Percentiles rank a stretch among this genome's conserved stretches.
phyloP scores from a whole-genome alignment of 1,140 invertebrate genomes.

The Diachasma alloeum region DNA sequence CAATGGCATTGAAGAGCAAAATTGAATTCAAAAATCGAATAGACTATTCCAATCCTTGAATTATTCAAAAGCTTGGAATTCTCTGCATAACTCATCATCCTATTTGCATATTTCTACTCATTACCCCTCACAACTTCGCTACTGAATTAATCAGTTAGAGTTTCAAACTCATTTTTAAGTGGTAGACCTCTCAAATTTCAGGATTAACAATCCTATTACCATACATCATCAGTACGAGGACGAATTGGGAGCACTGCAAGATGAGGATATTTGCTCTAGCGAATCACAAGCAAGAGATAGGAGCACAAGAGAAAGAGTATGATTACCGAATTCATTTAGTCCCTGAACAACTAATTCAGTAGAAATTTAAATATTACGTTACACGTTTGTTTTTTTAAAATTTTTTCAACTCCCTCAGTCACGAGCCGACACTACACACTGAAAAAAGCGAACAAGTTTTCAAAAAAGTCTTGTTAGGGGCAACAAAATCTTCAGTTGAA shows the following conservation, averaged over 20 bases:
- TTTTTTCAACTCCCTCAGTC: too few relatives aligned
- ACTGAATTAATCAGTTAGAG: background rate
- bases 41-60: too few relatives aligned
- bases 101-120: background rate
- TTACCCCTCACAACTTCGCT: background rate
- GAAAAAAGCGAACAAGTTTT: too few relatives aligned
- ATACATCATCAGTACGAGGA: constrained; percentile 88
- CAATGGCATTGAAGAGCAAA: too few relatives aligned
- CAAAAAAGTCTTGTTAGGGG: too few relatives aligned
- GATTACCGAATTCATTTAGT: constrained; percentile 11
- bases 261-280: constrained; percentile 90
- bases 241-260: constrained; percentile 84
- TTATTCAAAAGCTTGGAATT: too few relatives aligned
- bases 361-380: too few relatives aligned
- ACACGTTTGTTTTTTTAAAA: background rate
- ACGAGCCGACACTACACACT: too few relatives aligned
- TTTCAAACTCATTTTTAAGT: constrained; percentile 40
- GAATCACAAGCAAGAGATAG: constrained; percentile 84
- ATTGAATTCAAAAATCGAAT: too few relatives aligned
- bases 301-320: constrained; percentile 90
- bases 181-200: constrained; percentile 49
- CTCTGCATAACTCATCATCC: too few relatives aligned
- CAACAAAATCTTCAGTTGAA: too few relatives aligned
- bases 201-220: constrained; percentile 90
- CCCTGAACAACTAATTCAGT: too few relatives aligned